These are phyloP conservation scores for Gambusia holbrooki DNA, from an alignment of 2,113 vertebrate genomes.

Conservation along the genomic window DNA sequence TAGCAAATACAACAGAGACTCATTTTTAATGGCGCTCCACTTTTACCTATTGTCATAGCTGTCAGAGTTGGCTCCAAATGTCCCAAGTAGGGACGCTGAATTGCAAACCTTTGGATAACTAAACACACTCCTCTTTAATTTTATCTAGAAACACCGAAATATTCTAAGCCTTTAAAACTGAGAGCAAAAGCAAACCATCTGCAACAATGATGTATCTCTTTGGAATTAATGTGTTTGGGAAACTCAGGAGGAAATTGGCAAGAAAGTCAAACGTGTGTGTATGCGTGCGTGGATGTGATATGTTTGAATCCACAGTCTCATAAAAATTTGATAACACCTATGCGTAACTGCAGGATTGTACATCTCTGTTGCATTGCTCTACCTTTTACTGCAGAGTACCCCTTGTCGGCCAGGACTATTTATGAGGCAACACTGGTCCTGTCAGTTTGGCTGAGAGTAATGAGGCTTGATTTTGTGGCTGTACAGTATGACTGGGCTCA, in stretches of 20 bases:
- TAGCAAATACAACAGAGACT: no score
- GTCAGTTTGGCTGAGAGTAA: constrained; percentile 75
- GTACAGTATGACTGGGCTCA: constrained; percentile 34
- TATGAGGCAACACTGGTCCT: constrained; percentile 73
- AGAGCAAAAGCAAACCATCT: no score
- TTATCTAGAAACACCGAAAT: no score
- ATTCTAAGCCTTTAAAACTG: no score
- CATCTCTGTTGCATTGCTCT: constrained; percentile 62
- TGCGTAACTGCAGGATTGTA: constrained; percentile 36
- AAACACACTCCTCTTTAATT: no score
- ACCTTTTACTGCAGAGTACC: constrained; percentile 63
- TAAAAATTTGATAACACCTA: constrained; percentile 52
- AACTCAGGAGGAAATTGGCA: not conserved
- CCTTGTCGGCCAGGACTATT: constrained; percentile 66
- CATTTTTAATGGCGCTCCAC: no score
- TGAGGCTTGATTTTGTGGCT: constrained; percentile 51
- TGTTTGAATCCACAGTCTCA: constrained; percentile 24
- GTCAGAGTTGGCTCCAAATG: no score
- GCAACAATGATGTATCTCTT: no score
- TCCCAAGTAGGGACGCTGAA: no score
- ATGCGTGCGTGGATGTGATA: not conserved
- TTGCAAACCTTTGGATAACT: no score
- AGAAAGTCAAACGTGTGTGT: not conserved
- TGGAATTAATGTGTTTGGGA: not conserved
- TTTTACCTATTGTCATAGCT: no score